Conservation (phyloP, 2,113 vertebrate genomes). For the Clarias gariepinus region DNA sequence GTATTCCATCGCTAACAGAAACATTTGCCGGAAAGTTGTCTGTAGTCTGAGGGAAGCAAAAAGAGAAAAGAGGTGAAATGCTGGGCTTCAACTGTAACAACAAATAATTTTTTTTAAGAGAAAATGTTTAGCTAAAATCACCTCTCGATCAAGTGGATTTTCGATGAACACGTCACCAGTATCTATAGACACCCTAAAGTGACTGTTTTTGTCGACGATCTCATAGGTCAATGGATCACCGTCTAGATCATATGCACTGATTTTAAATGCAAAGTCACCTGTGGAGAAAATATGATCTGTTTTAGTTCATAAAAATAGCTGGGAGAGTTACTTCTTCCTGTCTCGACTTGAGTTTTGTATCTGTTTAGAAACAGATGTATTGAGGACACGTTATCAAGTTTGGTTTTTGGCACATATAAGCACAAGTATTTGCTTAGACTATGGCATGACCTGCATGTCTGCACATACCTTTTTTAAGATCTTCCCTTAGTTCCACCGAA, state of each 20-base stretch:
- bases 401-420: neutral
- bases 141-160: neutral
- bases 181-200: neutral
- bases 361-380: neutral
- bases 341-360: neutral
- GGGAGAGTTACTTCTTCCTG: neutral
- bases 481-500: neutral
- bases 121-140: neutral
- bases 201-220: neutral
- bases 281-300: neutral
- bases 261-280: neutral
- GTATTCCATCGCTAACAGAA: neutral
- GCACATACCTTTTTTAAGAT: neutral
- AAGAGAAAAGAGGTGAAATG: neutral
- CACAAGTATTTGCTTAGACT: neutral
- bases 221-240: neutral
- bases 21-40: neutral
- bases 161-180: neutral
- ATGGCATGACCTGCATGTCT: neutral
- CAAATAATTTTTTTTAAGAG: neutral
- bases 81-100: neutral
- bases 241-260: neutral
- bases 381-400: neutral
- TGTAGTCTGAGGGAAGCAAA: neutral
- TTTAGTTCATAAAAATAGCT: neutral